Evolutionary conservation across 2,797 vertebrate species (phyloP), one percentile per base, ranked within the genome.

Genomic region (Eutrigla gurnardus): DNA sequence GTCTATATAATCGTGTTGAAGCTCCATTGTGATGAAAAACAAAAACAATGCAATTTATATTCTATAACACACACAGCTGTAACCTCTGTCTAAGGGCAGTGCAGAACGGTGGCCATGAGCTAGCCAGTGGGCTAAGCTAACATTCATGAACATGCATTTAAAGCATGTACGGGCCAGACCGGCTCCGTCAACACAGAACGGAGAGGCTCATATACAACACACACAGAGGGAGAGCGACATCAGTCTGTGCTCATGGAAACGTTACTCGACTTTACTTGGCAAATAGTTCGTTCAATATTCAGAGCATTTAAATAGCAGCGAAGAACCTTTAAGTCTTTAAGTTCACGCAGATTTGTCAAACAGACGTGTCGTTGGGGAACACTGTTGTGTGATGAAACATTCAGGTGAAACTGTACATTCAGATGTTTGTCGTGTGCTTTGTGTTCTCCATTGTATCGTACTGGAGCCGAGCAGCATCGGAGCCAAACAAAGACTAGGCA

Each of bases 401-500:
- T 6, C 13, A 11, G 14, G 33, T 33, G 36, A 68, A 46, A n/a
- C 36, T 50, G 4, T 45, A 4, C 25, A 52, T 69, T 7, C 10
- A 25, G 17, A 43, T 63, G 40, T 60, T 12, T 43, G 14, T 49
- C 7, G 7, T 40, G 35, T 5, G 32, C 33, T 55, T 6, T 8
- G 52, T 60, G 33, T 57, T 75, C 10, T 39, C 4, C 3, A 7
- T 32, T 49, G 18, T 13, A 9, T 25, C 46, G 5, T 3, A 36
- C n/a, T 59, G 12, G 47, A 61, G 43, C 50, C 36, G 47, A 65
- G 43, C 49, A 15, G 14, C 9, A 54, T 1, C 3, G 52, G 47
- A 67, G 18, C 13, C 18, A 25, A 70, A 43, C 11, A 13, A 36
- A 75, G 52, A 57, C 57, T 5, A 57, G 57, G 42, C 10, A 54